Base-by-base conservation (phyloP, 92 coral and sea anemone genomes). In the Heliopora coerulea region DNA sequence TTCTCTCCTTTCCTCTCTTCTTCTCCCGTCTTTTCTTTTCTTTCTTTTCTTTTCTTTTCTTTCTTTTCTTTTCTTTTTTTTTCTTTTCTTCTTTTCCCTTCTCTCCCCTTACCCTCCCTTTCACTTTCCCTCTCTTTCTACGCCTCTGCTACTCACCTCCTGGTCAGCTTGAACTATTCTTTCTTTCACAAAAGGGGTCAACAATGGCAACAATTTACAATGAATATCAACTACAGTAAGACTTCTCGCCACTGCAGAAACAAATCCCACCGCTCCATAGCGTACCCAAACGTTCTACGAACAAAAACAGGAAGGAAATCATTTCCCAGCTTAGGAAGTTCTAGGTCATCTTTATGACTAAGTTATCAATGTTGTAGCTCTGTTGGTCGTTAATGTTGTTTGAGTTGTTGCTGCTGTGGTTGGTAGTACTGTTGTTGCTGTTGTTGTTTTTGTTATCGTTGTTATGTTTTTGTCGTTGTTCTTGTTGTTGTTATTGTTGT, bases 211-310 rank as follows among this genome's bases (percentile, higher is more conserved):
- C 57, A 93, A 81, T 65, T 90, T 88, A 54, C 98, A 93, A 73
- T 93, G 98, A 0, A 93, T 90, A 82, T 93, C 98, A 40, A 96
- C 98, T 5, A 90, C 91, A 79, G 84, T 82, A 0, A 93, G 85
- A 54, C 91, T 82, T 30, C 96, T 79, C 0, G 98, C 95, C 34
- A 90, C 98, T 0, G 96, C 96, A 13, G 98, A 83, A 18, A 93
- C 87, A 58, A 90, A 93, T 23, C 98, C 98, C 10, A 93, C 96
- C 5, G 96, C 96, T 34, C 96, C 98, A 69, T 93, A 93, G 39
- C 98, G 89, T 32, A 93, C 84, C 98, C 98, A 93, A 89, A 88
- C 87, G 69, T 93, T 84, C 98, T 93, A 84, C 13, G 8, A n/a
- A 46, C 11, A 27, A 58, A 58, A 21, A 54, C 60, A 54, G 12